These are phyloP conservation scores for Poecilia picta DNA, from an alignment of 2,797 vertebrate genomes.

Conservation along the genomic window DNA sequence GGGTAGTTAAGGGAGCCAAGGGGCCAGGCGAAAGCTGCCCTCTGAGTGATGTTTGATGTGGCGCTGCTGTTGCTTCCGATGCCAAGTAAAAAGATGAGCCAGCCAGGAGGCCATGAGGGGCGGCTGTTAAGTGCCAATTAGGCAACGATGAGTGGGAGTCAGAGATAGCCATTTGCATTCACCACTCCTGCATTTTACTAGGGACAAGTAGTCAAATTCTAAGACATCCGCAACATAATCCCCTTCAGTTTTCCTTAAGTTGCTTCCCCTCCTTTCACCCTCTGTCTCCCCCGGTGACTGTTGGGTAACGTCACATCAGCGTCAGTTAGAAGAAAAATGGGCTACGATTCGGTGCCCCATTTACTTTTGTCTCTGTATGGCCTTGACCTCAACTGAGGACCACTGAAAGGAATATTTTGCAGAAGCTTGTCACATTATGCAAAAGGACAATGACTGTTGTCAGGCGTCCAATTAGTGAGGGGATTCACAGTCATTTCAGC, in stretches of 20 bases:
- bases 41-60: conserved; percentile 69
- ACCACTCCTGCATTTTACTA: conserved; percentile 26
- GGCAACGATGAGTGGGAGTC: conserved; percentile 61
- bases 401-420: conserved; percentile 43
- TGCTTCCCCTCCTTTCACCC: conserved; percentile 24
- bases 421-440: conserved; percentile 50
- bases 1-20: conserved; percentile 19
- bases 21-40: conserved; percentile 65
- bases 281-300: conserved; percentile 33
- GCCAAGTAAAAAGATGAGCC: conserved; percentile 49
- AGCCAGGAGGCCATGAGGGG: conserved; percentile 65
- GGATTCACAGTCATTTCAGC: conserved; percentile 30
- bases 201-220: conserved; percentile 48
- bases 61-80: conserved; percentile 64
- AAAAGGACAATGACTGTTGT: conserved; percentile 51
- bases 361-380: conserved; percentile 25
- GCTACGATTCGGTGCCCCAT: conserved; percentile 34
- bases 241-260: conserved; percentile 38
- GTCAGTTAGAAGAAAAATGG: conserved; percentile 26
- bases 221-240: conserved; percentile 66
- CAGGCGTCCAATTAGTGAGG: conserved; percentile 59
- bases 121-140: conserved; percentile 79
- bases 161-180: conserved; percentile 58
- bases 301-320: conserved; percentile 37
- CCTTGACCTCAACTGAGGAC: conserved; percentile 35